These are phyloP conservation scores for Pseudorectes ferrugineus DNA, from an alignment of 2,113 vertebrate species.

Conservation along the genomic window DNA sequence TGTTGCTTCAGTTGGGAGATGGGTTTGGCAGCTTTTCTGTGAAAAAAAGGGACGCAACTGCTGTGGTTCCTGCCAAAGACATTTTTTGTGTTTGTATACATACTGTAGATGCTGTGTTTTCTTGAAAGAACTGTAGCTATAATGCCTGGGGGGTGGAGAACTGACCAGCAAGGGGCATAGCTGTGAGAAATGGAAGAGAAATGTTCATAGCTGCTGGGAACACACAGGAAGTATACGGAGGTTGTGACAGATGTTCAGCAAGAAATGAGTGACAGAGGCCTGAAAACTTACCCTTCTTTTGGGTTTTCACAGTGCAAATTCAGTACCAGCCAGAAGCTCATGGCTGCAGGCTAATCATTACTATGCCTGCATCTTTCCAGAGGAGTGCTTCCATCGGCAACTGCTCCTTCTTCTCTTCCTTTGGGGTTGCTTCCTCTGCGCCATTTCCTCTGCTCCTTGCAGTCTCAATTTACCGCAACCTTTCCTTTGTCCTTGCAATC, in stretches of 20 bases:
- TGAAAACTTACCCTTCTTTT: neutral
- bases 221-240: neutral
- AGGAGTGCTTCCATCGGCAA: neutral
- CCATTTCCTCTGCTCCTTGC: neutral
- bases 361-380: neutral
- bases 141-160: neutral
- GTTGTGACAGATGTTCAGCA: neutral
- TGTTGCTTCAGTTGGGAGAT: neutral
- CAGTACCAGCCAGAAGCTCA: neutral
- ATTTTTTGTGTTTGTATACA: neutral
- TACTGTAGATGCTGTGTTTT: neutral
- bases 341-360: neutral
- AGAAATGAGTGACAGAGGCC: neutral
- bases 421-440: neutral
- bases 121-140: neutral
- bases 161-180: neutral
- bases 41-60: neutral
- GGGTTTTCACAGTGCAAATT: neutral
- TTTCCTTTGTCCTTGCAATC: neutral
- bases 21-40: neutral
- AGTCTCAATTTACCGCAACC: neutral
- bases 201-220: neutral
- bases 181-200: neutral
- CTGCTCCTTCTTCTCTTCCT: neutral
- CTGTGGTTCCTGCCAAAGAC: neutral